Conservation (phyloP, 2,888 invertebrate genomes). For the Platynereis dumerilii region DNA sequence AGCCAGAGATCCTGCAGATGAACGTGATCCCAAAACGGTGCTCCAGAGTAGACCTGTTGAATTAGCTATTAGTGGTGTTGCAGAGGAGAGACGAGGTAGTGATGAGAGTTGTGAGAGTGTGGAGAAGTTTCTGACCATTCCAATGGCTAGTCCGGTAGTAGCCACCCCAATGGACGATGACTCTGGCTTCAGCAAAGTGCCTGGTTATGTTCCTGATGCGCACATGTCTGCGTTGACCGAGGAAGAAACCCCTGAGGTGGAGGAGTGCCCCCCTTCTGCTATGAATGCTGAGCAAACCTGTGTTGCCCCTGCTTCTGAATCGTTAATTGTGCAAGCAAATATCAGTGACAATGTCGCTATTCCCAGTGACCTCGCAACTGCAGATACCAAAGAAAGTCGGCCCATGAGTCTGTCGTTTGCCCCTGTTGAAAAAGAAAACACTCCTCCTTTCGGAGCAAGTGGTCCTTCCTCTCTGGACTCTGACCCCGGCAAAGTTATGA, state of each 20-base stretch:
- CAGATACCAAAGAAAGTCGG: too few species aligned
- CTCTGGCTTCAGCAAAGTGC: constrained; percentile 29
- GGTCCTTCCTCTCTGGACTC: constrained; percentile 1
- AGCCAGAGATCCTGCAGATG: too few species aligned
- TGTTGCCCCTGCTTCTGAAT: too few species aligned
- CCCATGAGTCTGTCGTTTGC: too few species aligned
- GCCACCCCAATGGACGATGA: constrained; percentile 31
- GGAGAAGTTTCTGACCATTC: constrained; percentile 23
- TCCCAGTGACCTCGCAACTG: too few species aligned
- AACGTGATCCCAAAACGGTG: too few species aligned
- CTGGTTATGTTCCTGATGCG: constrained; percentile 24
- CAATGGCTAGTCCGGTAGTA: constrained; percentile 20
- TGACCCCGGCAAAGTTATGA: not conserved
- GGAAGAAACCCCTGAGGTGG: constrained; percentile 11
- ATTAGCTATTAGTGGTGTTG: not conserved
- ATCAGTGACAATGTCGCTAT: too few species aligned
- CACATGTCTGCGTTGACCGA: constrained; percentile 5
- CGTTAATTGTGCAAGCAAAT: too few species aligned
- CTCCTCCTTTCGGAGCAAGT: too few species aligned
- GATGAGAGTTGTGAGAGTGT: constrained; percentile 13
- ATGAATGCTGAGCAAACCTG: too few species aligned
- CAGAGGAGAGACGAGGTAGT: not conserved
- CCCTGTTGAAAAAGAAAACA: too few species aligned
- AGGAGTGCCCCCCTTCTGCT: not conserved
- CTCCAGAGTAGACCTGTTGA: not conserved